Evolutionary conservation across 2,888 invertebrate species (phyloP).

Genomic region (Tetheella fluctuosa): DNA sequence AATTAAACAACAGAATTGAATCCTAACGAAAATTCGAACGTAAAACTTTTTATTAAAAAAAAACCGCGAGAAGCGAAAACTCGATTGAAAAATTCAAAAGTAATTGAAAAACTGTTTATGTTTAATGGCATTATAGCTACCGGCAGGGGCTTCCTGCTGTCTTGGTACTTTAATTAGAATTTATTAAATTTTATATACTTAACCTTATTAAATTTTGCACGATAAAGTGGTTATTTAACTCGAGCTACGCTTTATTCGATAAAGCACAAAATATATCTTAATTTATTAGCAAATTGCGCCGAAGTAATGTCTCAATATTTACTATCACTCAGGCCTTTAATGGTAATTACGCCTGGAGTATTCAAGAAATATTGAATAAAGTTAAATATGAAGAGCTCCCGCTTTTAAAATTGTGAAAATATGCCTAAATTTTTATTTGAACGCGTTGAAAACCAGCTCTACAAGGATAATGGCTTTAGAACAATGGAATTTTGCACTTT

Average conservation of each 20-base stretch:
- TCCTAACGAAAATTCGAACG: not conserved
- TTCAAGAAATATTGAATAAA: too few relatives aligned
- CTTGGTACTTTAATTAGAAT: constrained; percentile 17
- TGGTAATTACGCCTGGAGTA: not conserved
- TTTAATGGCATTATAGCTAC: constrained; percentile 15
- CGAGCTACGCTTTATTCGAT: not conserved
- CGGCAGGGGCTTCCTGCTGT: constrained; percentile 12
- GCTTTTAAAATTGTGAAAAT: too few relatives aligned
- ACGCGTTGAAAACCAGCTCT: too few relatives aligned
- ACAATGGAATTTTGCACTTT: too few relatives aligned
- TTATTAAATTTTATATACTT: constrained; percentile 21
- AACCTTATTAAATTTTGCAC: constrained; percentile 24
- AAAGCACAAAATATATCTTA: not conserved
- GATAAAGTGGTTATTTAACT: constrained; percentile 16
- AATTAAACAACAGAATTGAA: not conserved
- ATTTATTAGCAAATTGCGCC: not conserved
- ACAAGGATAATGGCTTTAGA: too few relatives aligned
- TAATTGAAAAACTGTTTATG: constrained; percentile 24
- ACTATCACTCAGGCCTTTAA: constrained; percentile 16
- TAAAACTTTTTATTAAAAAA: not conserved
- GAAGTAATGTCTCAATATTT: not conserved
- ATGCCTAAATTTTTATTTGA: too few relatives aligned
- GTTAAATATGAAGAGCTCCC: too few relatives aligned
- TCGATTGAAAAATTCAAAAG: constrained; percentile 16
- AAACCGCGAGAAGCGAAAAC: constrained; percentile 12